Evolutionary conservation across 2,113 vertebrate species (phyloP), one percentile per base, ranked within the genome.

Genomic region (Microtus richardsoni): DNA sequence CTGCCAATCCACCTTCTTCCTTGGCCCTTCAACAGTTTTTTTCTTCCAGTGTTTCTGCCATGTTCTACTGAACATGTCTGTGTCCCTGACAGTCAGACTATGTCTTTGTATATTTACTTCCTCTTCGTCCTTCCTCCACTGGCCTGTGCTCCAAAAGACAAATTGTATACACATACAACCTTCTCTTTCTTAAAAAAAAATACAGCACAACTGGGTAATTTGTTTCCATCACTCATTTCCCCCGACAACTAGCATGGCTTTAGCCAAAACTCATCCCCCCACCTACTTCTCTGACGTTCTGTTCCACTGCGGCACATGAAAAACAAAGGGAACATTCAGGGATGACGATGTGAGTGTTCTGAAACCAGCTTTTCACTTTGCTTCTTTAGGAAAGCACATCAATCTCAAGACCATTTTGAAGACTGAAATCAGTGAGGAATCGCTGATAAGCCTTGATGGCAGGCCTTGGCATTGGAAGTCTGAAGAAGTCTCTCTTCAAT

Each of bases 191-290:
- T 93, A 79, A 89, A n/a, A 66, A 93, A 87, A 41, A n/a, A n/a
- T 64, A 16, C 14, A 93, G 90, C 95, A 86, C 74, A 78, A 74
- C 44, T 64, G 92, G 85, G 71, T 93, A 86, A 93, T 78, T 86
- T 94, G 93, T 73, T 70, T 74, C 83, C 83, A 73, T 68, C 77
- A 58, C 28, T 87, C 73, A 83, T 92, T 96, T 71, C 36, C 58
- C 96, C 64, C 93, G 74, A 95, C 68, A 11, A 86, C 79, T 73
- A 92, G 70, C 83, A 92, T 60, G 68, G 39, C 82, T 58, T 96
- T 94, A 86, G 71, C 58, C 97, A 82, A 96, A 95, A 79, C 91
- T 73, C 91, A 91, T 88, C 97, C 96, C 95, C 96, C 97, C 60
- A 95, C 83, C 95, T 78, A 22, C 22, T 97, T 98, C 91, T 96